A percentile compares a stretch with the other conserved stretches of the same genome.
Evolutionary conservation across 1,140 invertebrate species (phyloP).

Genomic region (Formica selysi): DNA sequence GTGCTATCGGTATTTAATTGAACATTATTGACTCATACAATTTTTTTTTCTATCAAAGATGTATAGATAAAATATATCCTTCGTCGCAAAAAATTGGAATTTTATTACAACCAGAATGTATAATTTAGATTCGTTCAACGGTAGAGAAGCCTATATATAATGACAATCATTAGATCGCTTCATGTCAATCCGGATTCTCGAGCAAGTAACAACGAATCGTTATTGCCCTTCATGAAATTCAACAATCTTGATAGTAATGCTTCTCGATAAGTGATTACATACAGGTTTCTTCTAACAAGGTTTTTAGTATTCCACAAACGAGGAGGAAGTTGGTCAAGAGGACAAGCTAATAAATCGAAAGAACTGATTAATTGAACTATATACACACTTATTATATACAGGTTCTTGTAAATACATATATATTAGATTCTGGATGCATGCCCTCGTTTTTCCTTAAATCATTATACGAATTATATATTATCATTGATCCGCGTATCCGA

Average conservation of each 20-base stretch:
- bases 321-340: not conserved
- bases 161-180: slow-evolving; percentile 26
- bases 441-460: not conserved
- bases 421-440: not conserved
- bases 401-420: not conserved
- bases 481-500: slow-evolving; percentile 26
- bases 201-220: slow-evolving; percentile 43
- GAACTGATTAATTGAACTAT: not conserved
- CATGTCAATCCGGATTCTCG: slow-evolving; percentile 24
- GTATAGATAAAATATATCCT: not conserved
- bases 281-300: slow-evolving; percentile 27
- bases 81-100: not conserved
- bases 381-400: not conserved
- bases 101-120: not conserved
- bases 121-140: not conserved
- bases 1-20: not conserved
- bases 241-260: slow-evolving; percentile 67
- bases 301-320: slow-evolving; percentile 25
- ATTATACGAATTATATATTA: not conserved
- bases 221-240: slow-evolving; percentile 69
- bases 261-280: slow-evolving; percentile 55
- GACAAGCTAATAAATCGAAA: not conserved
- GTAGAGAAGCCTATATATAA: not conserved
- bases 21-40: not conserved
- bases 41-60: not conserved